Base-by-base conservation (phyloP, 1,140 invertebrate genomes). In the Caenorhabditis inopinata region DNA sequence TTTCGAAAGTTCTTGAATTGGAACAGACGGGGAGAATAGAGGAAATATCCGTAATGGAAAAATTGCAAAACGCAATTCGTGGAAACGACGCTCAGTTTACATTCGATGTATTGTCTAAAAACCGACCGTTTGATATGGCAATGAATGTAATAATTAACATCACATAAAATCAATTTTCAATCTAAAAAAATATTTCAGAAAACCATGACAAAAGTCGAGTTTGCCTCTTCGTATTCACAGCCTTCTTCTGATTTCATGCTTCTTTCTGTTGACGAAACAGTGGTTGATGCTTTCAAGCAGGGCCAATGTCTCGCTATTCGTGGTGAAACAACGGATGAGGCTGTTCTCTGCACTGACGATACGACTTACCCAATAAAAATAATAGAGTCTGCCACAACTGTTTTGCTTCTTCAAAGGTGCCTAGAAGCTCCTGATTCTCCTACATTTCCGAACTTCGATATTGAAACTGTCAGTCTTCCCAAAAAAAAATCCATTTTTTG, bases 241-340 rank as follows among this genome's bases (percentile, higher is more conserved):
- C 25, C 32, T 3, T 21, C 32, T 1, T 68, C 58, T 0, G 58
- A 68, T 21, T 68, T 32, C n/a, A 68, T 68, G 58, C 58, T 68
- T 68, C 58, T 68, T 9, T 42, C 32, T 14, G 58, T 68, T n/a
- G 58, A 68, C 38, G 58, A 68, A 38, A 38, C 58, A 21, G 58
- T 68, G 9, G n/a, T 68, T 0, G n/a, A 38, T 12, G 29, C 58
- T 7, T 38, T 68, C 32, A 68, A 21, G 23, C 29, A 68, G 21
- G 32, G 58, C 2, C 58, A 68, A 68, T 21, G 58, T 0, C n/a
- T 68, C 12, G 23, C 58, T 38, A 68, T 68, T 42, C 58, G 58
- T n/a, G 58, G 58, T 11, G 58, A 68, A 2, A 21, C 58, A 9
- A 38, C 58, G 11, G 58, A 68, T 21, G 58, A 68, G 2, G 58